Percentiles rank a stretch among this genome's conserved stretches.
Evolutionary conservation across 2,888 invertebrate species (phyloP).

Genomic region (Nephrocerus scutellatus): DNA sequence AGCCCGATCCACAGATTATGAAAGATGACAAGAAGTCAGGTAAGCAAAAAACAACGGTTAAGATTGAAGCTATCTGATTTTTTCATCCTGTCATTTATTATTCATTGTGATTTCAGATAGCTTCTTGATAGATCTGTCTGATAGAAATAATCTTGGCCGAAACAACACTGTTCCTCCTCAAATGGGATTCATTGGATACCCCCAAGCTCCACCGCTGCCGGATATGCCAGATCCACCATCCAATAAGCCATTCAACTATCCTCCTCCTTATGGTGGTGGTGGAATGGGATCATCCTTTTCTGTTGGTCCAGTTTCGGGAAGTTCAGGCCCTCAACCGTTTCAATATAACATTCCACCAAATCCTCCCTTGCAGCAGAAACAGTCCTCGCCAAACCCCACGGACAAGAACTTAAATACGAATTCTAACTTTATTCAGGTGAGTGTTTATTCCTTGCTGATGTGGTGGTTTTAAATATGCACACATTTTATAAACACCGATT

Average conservation of each 20-base stretch:
- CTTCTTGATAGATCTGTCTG: constrained; percentile 60
- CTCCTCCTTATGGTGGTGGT: constrained; percentile 39
- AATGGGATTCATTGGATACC: constrained; percentile 76
- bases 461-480: constrained; percentile 10
- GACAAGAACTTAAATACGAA: constrained; percentile 58
- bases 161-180: constrained; percentile 56
- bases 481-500: constrained; percentile 29
- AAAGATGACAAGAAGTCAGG: constrained; percentile 56
- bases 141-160: constrained; percentile 55
- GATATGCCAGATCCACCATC: constrained; percentile 50
- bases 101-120: constrained; percentile 49
- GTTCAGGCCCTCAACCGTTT: too few relatives aligned
- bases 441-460: constrained; percentile 6
- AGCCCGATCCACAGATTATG: constrained; percentile 90
- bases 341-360: constrained; percentile 60
- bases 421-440: constrained; percentile 54
- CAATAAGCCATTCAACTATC: constrained; percentile 61
- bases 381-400: constrained; percentile 49
- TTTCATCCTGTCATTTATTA: neutral
- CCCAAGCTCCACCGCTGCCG: constrained; percentile 62
- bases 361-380: constrained; percentile 35
- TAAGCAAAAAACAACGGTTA: constrained; percentile 26
- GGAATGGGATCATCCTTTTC: constrained; percentile 50
- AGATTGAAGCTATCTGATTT: neutral
- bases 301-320: constrained; percentile 44